Base-by-base conservation (phyloP, 2,113 vertebrate genomes). In the Apteryx owenii region DNA sequence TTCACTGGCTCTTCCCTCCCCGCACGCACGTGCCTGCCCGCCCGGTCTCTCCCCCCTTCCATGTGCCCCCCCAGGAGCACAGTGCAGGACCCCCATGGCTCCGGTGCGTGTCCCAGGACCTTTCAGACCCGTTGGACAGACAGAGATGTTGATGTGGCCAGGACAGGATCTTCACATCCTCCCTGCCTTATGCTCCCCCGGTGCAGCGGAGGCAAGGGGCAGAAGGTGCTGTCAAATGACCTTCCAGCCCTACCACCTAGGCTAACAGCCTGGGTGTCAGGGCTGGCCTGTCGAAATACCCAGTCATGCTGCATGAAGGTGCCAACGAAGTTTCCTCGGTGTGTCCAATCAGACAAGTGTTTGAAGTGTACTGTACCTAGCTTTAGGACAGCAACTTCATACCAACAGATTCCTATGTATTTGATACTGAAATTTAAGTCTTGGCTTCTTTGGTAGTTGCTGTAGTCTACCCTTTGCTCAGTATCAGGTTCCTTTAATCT, bases 341-440 rank as follows among this genome's bases (percentile, higher is more conserved):
- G 0, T 18, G 68, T 31, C 28, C 71, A 9, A 13, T 73, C 68
- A 53, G 46, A 2, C 15, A n/a, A 16, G 68, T 15, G 38, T 31
- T 65, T 4, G 38, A 31, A 68, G 58, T 19, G 21, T 28, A 0
- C 16, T 1, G 0, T 18, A 0, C 7, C 16, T 53, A 12, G 61
- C 61, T 81, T 36, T 36, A 23, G 90, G 93, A 89, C 66, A 25
- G 79, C 75, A 13, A 53, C 71, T 85, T 38, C 5, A 0, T 77
- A 46, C 8, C 1, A 16, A 44, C 29, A 2, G 64, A 38, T 75
- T 40, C 1, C 25, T 13, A 4, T 29, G 0, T 3, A 22, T 61
- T 93, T 64, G 20, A 3, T 46, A 0, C 12, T 29, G 53, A 50
- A 81, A 64, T 72, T 29, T 2, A 48, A 83, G 73, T 72, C 65